phyloP scores from a whole-genome alignment of 2,113 vertebrate species.

The Oxygymnocypris stewartii region DNA sequence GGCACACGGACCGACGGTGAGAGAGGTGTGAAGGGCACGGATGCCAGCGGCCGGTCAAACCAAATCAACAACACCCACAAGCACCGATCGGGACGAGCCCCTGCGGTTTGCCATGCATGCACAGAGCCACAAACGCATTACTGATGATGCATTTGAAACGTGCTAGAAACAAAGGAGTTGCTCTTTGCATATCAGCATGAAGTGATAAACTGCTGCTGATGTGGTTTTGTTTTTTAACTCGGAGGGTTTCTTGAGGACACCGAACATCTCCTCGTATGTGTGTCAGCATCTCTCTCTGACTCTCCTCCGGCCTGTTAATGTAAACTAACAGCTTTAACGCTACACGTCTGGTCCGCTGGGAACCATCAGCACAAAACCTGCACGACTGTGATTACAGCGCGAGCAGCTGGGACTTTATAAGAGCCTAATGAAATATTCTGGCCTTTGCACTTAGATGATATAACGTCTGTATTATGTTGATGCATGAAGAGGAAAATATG shows the following conservation, averaged over 20 bases:
- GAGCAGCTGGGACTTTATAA: neutral
- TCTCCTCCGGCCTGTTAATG: neutral
- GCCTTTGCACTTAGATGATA: neutral
- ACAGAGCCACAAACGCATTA: neutral
- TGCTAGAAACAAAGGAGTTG: neutral
- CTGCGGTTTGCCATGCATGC: too few species aligned
- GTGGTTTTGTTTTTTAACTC: neutral
- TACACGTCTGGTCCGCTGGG: neutral
- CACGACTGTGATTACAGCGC: neutral
- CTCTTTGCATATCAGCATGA: neutral
- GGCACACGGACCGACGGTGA: neutral
- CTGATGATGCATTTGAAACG: neutral
- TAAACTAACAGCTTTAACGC: constrained; percentile 10
- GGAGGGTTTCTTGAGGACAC: neutral
- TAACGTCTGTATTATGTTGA: neutral
- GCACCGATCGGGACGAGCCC: neutral
- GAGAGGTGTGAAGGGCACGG: neutral
- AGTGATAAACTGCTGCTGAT: too few species aligned
- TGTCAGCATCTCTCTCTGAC: neutral
- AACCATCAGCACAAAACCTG: constrained; percentile 7
- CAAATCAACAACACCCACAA: neutral
- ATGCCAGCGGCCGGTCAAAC: neutral
- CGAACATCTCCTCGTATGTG: neutral
- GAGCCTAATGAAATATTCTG: neutral
- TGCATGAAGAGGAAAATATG: too few species aligned